Percentiles rank a stretch among this genome's conserved stretches.
These are phyloP conservation scores for Rhogogaster chlorosoma DNA, from an alignment of 2,888 invertebrate species.

Conservation along the genomic window DNA sequence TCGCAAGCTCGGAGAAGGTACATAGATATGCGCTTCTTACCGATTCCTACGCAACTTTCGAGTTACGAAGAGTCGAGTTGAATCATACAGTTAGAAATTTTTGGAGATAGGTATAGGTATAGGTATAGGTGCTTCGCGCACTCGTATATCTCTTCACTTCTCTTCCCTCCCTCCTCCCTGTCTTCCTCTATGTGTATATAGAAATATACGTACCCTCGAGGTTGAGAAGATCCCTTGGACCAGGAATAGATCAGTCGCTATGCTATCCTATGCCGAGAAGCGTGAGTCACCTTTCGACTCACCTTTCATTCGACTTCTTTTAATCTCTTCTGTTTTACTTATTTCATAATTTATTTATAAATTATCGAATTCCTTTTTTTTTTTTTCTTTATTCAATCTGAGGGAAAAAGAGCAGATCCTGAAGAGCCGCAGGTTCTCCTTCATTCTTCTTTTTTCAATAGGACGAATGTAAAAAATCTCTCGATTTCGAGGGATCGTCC, in stretches of 20 bases:
- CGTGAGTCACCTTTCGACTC: constrained; percentile 69
- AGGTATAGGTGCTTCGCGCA: neutral
- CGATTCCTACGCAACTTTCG: neutral
- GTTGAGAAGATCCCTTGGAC: constrained; percentile 61
- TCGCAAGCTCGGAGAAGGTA: neutral
- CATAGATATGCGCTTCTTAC: neutral
- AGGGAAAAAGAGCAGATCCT: too few species aligned
- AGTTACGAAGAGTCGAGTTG: constrained; percentile 38
- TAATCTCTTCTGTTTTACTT: neutral
- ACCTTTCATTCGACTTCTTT: constrained; percentile 60
- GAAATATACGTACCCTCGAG: constrained; percentile 48
- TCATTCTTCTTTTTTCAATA: neutral
- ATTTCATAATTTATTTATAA: constrained; percentile 7
- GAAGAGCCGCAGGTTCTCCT: neutral
- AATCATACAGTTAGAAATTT: constrained; percentile 43
- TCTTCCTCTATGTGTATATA: constrained; percentile 12
- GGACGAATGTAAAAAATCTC: neutral
- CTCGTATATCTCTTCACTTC: neutral
- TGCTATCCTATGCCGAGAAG: constrained; percentile 65
- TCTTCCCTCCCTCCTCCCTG: neutral
- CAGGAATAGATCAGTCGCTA: constrained; percentile 70
- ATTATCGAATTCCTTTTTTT: neutral
- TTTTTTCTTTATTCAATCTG: neutral
- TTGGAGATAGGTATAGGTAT: neutral
- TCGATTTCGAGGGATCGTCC: neutral